Base-by-base conservation (phyloP, 2,888 invertebrate species). In the Tridacna gigas region DNA sequence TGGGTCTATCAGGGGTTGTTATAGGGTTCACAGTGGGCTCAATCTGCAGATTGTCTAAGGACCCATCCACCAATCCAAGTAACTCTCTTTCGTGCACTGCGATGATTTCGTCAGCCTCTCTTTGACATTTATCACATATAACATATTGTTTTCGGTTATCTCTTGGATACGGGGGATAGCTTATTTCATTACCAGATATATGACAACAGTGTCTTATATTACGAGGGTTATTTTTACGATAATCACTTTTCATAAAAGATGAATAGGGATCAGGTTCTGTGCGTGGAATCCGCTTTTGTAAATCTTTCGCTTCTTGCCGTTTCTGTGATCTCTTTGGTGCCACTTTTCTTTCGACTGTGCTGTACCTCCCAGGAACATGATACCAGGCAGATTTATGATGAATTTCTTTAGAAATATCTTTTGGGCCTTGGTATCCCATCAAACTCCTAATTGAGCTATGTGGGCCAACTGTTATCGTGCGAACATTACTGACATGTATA, bases 331-430 rank as follows among this genome's bases (percentile, higher is more conserved):
- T 80, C 77, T 92, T 92, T 15, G 91, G 88, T 20, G 92, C 89
- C 45, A 83, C 75, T 25, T 89, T 86, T 61, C 89, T 84, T 0
- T 90, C 83, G 4, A 73, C 60, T 0, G 93, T 94, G 45, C 87
- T 76, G 82, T 94, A 94, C 20, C 94, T 88, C 0, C 94, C 94
- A 0, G 94, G 94, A 4, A 93, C 93, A 87, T 94, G 94, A 79
- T 93, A 94, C 93, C 93, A 94, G 13, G 94, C 93, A 22, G 93
- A 91, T 37, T 88, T 88, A 83, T 94, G 94, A 74, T 92, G 91
- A 22, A 91, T 79, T 12, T 63, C 79, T 22, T 79, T 80, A 13
- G 82, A 80, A 47, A 90, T 82, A 37, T 91, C 91, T 22, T 89
- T 80, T 0, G 90, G 91, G 20, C 87, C 83, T 0, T 89, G 86